Evolutionary conservation across 2,888 invertebrate species (phyloP).

Genomic region (Calameuta filiformis): DNA sequence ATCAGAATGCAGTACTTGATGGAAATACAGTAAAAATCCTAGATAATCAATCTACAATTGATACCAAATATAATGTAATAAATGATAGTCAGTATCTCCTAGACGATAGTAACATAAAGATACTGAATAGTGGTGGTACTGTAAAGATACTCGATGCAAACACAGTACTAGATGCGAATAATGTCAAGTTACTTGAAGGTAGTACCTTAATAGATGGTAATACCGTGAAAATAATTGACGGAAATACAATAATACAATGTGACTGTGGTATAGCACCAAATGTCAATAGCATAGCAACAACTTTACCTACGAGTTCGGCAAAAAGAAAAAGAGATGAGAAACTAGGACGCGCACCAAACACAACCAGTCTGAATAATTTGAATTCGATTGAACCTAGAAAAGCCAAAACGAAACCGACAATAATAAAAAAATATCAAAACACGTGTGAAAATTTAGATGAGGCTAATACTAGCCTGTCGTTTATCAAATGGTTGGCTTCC

Average conservation of each 20-base stretch:
- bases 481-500: constrained; percentile 79
- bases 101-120: constrained; percentile 50
- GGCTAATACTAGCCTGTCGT: constrained; percentile 65
- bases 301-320: constrained; percentile 32
- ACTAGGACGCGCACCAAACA: constrained; percentile 28
- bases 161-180: constrained; percentile 49
- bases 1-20: constrained; percentile 49
- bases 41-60: constrained; percentile 46
- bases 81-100: constrained; percentile 49
- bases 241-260: constrained; percentile 35
- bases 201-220: constrained; percentile 35
- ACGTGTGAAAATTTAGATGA: constrained; percentile 56
- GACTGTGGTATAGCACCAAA: constrained; percentile 31
- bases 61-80: constrained; percentile 48
- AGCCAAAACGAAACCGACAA: constrained; percentile 50
- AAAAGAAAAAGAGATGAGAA: constrained; percentile 59
- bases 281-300: constrained; percentile 3
- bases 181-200: constrained; percentile 48
- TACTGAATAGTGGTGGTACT: constrained; percentile 45
- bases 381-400: constrained; percentile 56
- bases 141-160: constrained; percentile 52
- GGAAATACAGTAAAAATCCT: constrained; percentile 48
- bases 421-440: constrained; percentile 54
- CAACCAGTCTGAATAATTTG: constrained; percentile 48
- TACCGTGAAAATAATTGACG: constrained; percentile 42